A percentile compares a stretch with the other conserved stretches of the same genome.
These are phyloP conservation scores for Phalacrocorax aristotelis DNA, from an alignment of 2,113 vertebrate genomes.

Conservation along the genomic window DNA sequence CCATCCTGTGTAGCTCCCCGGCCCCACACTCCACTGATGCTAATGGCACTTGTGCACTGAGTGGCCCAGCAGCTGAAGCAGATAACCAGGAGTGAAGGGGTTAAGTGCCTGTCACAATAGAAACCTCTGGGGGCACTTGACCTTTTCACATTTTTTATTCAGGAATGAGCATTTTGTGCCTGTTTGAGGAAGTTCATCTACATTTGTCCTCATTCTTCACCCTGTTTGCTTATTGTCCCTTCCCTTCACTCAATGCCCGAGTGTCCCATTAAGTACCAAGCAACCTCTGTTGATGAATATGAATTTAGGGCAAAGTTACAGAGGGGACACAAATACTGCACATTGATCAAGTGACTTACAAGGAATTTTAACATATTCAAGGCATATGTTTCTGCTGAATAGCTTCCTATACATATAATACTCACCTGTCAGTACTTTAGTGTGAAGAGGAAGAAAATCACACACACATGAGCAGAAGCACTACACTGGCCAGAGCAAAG, in stretches of 20 bases:
- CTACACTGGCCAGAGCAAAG: background rate
- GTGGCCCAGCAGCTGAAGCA: slow-evolving; percentile 62
- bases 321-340: slow-evolving; percentile 24
- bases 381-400: slow-evolving; percentile 36
- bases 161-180: slow-evolving; percentile 65
- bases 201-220: slow-evolving; percentile 62
- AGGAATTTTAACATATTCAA: slow-evolving; percentile 25
- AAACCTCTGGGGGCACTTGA: slow-evolving; percentile 69
- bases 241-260: slow-evolving; percentile 21
- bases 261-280: slow-evolving; percentile 41
- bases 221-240: slow-evolving; percentile 46
- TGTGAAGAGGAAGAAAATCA: background rate
- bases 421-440: slow-evolving; percentile 35
- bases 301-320: slow-evolving; percentile 57
- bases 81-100: slow-evolving; percentile 69
- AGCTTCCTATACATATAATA: slow-evolving; percentile 14
- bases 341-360: slow-evolving; percentile 36
- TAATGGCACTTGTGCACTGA: slow-evolving; percentile 49
- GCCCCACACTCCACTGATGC: slow-evolving; percentile 11
- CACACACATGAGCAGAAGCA: background rate
- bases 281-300: slow-evolving; percentile 59
- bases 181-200: slow-evolving; percentile 61
- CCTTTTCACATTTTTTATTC: slow-evolving; percentile 68
- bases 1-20: background rate
- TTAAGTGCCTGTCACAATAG: slow-evolving; percentile 74